These are phyloP conservation scores for Phataginus tetradactyla DNA, from an alignment of 2,797 vertebrate genomes.

Conservation along the genomic window DNA sequence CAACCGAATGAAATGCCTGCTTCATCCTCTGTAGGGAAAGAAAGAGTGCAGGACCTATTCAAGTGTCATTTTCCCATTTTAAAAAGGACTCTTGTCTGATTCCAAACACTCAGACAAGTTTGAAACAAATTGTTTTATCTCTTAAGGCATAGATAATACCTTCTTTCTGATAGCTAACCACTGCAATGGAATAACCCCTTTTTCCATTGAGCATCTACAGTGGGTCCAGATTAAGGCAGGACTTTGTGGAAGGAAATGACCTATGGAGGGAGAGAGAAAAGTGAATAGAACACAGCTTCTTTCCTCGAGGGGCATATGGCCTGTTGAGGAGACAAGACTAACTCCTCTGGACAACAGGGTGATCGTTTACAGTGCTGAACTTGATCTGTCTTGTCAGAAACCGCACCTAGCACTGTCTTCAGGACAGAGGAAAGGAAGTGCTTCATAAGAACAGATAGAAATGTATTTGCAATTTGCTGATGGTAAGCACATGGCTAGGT, in stretches of 20 bases:
- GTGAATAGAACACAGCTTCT: background rate
- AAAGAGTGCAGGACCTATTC: constrained; percentile 51
- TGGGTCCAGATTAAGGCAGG: background rate
- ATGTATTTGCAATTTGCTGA: background rate
- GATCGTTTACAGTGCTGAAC: background rate
- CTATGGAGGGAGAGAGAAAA: background rate
- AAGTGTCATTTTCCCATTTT: constrained; percentile 42
- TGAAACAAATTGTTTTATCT: constrained; percentile 56
- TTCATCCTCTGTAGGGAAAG: constrained; percentile 46
- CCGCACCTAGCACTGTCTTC: background rate
- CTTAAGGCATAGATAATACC: constrained; percentile 28
- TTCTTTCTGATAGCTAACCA: constrained; percentile 10
- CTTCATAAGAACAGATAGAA: background rate
- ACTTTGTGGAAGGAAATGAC: background rate
- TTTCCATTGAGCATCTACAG: background rate
- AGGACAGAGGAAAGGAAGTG: background rate
- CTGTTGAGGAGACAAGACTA: background rate
- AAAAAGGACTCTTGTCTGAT: constrained; percentile 64
- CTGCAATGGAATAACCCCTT: background rate
- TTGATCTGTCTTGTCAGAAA: background rate
- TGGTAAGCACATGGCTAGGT: background rate
- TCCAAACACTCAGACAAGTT: constrained; percentile 61
- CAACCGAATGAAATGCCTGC: constrained; percentile 47
- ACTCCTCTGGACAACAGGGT: background rate
- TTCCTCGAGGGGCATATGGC: background rate